Evolutionary conservation across 2,888 invertebrate genomes (phyloP), one percentile per base, ranked within the genome.

Genomic region (Myathropa florea): DNA sequence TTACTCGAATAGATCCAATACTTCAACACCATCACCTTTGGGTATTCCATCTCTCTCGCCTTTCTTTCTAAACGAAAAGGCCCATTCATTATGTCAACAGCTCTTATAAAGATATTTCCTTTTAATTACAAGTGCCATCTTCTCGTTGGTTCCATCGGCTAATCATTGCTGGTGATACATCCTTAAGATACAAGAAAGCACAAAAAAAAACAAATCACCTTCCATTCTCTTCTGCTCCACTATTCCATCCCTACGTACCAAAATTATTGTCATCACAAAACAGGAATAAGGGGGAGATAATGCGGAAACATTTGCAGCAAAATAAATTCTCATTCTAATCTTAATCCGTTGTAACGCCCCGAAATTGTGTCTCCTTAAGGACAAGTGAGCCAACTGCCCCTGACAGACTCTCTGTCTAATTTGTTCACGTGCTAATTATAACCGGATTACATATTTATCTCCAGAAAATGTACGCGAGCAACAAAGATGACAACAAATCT

Each of bases 391-490:
- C 39, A 39, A 64, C 70, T 77, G 82, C 65, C 82, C 82, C 64
- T 68, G 59, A 77, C 81, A 81, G 72, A 72, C 61, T 70, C 70
- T 60, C 57, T 70, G 61, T 60, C 73, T 85, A 82, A 82, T 82
- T 85, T 85, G 82, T 78, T 78, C 60, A 68, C 68, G 72, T 89
- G 88, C 89, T 90, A 89, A 90, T 90, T 90, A 90, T 90, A 89
- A 89, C 89, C 87, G 90, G 90, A 89, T 90, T 90, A 90, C 90
- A 90, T 90, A 89, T 89, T 90, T 90, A 90, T 90, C 89, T 89
- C 55, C 30, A 61, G 65, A 57, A 71, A 79, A 75, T 79, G 63
- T 82, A 76, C 30, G 60, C 81, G 76, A 70, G 12, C 36, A 61
- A 81, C 67, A 53, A 63, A 77, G 81, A 77, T 77, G 85, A 68